Evolutionary conservation across 2,888 invertebrate species (phyloP).

Genomic region (Furcula furcula): DNA sequence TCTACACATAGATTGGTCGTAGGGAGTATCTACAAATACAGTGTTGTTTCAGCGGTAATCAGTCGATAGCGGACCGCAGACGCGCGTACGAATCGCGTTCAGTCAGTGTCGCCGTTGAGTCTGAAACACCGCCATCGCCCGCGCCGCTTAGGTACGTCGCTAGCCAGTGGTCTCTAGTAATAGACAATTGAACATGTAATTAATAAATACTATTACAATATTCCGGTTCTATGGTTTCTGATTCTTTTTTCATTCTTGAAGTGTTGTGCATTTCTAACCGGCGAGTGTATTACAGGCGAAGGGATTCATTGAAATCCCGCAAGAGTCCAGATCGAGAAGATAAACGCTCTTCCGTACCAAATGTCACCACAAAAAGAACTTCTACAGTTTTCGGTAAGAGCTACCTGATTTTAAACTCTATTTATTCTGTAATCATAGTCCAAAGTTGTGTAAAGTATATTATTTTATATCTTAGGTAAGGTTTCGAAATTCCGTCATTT

Average conservation of each 20-base stretch:
- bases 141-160: conserved; percentile 84
- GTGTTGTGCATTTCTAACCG: too few relatives aligned
- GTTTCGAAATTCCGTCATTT: conserved; percentile 96
- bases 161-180: too few relatives aligned
- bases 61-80: conserved; percentile 90
- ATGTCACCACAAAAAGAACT: conserved; percentile 89
- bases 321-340: conserved; percentile 83
- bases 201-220: too few relatives aligned
- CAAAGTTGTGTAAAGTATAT: too few relatives aligned
- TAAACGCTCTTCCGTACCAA: conserved; percentile 75
- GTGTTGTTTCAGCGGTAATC: conserved; percentile 72
- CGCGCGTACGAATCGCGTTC: conserved; percentile 90
- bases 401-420: too few relatives aligned
- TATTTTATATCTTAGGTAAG: conserved; percentile 43
- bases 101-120: conserved; percentile 83
- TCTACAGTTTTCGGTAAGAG: conserved; percentile 91
- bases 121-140: conserved; percentile 86
- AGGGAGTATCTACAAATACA: too few relatives aligned
- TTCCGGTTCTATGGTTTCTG: too few relatives aligned
- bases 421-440: too few relatives aligned
- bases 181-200: too few relatives aligned
- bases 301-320: conserved; percentile 85
- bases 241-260: too few relatives aligned
- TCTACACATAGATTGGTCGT: too few relatives aligned
- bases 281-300: conserved; percentile 75